Base-by-base conservation (phyloP, 2,888 invertebrate genomes). In the Oligia latruncula region DNA sequence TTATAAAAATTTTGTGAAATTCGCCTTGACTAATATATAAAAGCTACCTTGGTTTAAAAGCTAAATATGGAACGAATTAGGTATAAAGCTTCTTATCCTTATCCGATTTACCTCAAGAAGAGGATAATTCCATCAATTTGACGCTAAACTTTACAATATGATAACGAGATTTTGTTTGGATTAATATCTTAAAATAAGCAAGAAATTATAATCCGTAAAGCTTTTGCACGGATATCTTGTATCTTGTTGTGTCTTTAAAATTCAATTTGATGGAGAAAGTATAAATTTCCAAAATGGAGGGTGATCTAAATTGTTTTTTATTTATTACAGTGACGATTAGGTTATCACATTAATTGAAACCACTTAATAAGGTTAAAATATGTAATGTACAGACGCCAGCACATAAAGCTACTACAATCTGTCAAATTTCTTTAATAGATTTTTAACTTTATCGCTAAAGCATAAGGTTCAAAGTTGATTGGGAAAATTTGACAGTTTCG, bases 121-220 rank as follows among this genome's bases (percentile, higher is more conserved):
- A 84, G 52, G 52, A 65, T 84, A 60, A 72, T 76, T 46, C 58
- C 67, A 71, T 84, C 46, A 62, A 62, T 62, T 64, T 80, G 23
- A 71, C 64, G 64, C 8, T 23, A 52, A 67, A 76, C 52, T 75
- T 71, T 40, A 64, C 65, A 66, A 58, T 84, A 71, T 71, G 35
- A 23, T 64, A 71, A 64, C 17, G 35, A 81, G 55, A 6, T 64
- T 58, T 80, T 64, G 29, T 66, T 62, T 49, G 49, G 23, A 85
- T 76, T 65, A 71, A 67, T 49, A 75, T 75, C 46, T 80, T 49
- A 23, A 75, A 55, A 49, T 80, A 20, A 82, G 8, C 40, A 65
- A 43, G 65, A 66, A 66, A 83, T 74, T 40, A 23, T 79, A 46
- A 82, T 70, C 46, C 49, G 4, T 40, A 23, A 40, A 80, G 55